These are phyloP conservation scores for Paragorgia papillata DNA, from an alignment of 92 coral and sea anemone species.

Conservation along the genomic window DNA sequence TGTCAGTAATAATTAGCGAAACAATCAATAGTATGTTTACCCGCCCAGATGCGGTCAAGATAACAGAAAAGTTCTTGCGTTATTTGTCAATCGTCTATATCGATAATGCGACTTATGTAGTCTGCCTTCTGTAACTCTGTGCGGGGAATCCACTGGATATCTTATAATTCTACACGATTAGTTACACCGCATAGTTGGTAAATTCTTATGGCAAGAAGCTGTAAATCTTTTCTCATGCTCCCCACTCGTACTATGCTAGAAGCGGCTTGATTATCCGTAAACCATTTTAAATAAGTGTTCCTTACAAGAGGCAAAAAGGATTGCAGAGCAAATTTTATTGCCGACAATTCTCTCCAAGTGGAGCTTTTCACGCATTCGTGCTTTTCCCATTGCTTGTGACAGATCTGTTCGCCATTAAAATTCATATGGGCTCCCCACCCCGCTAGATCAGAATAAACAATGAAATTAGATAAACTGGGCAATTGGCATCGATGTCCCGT, in stretches of 20 bases:
- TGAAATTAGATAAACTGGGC: not conserved
- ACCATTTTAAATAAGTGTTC: constrained; percentile 37
- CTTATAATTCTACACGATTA: constrained; percentile 6
- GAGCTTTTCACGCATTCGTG: constrained; percentile 45
- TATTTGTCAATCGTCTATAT: constrained; percentile 68
- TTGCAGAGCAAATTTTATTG: constrained; percentile 42
- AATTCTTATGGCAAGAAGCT: constrained; percentile 42
- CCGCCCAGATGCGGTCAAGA: not conserved
- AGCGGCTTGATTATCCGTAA: constrained; percentile 51
- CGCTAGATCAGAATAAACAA: constrained; percentile 15
- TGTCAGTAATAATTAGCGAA: constrained; percentile 35
- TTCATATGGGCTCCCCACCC: constrained; percentile 19
- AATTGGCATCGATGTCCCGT: not conserved
- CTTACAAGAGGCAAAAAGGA: constrained; percentile 42
- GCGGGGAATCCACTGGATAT: constrained; percentile 63
- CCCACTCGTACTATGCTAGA: constrained; percentile 53
- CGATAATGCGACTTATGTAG: constrained; percentile 53
- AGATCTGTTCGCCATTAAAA: constrained; percentile 9
- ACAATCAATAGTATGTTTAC: constrained; percentile 9
- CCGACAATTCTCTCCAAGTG: constrained; percentile 60
- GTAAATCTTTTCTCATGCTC: constrained; percentile 57
- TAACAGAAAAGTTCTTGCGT: constrained; percentile 15
- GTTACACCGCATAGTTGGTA: constrained; percentile 39
- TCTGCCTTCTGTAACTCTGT: constrained; percentile 54
- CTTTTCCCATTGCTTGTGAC: constrained; percentile 54